Evolutionary conservation across 2,888 invertebrate species (phyloP).

Genomic region (Lampropteryx suffumata): DNA sequence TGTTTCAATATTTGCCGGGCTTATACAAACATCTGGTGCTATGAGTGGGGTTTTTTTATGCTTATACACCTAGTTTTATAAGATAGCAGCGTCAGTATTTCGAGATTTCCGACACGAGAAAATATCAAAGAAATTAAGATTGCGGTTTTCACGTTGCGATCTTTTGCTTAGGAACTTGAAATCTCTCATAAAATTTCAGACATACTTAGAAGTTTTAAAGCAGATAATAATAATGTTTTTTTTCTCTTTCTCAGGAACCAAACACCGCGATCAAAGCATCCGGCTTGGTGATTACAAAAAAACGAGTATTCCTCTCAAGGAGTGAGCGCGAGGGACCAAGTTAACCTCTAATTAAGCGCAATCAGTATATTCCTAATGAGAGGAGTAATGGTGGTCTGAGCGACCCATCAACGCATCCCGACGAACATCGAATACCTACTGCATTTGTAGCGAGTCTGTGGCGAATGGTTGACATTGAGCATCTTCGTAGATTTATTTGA

Average conservation of each 20-base stretch:
- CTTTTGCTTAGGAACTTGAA: background rate
- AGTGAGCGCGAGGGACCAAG: slow-evolving; percentile 70
- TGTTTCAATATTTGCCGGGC: slow-evolving; percentile 82
- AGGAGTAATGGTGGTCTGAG: slow-evolving; percentile 79
- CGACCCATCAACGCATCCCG: slow-evolving; percentile 80
- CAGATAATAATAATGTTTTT: slow-evolving; percentile 43
- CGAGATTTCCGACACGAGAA: background rate
- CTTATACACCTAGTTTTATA: slow-evolving; percentile 33
- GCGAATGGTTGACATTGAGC: background rate
- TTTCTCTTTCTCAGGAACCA: slow-evolving; percentile 71
- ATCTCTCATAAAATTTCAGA: slow-evolving; percentile 32
- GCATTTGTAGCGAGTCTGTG: slow-evolving; percentile 52
- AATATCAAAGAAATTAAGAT: too few species aligned
- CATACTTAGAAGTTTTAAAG: slow-evolving; percentile 24
- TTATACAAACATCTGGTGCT: slow-evolving; percentile 74
- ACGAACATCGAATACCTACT: slow-evolving; percentile 63
- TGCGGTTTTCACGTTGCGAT: too few species aligned
- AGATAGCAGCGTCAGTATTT: slow-evolving; percentile 15
- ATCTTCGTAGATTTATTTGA: background rate
- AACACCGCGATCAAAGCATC: slow-evolving; percentile 76
- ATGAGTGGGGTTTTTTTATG: slow-evolving; percentile 49
- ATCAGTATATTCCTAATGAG: slow-evolving; percentile 83
- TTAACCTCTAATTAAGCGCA: slow-evolving; percentile 81
- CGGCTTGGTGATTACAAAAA: slow-evolving; percentile 79
- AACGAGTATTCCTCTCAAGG: slow-evolving; percentile 73